These are phyloP conservation scores for Ischnura elegans DNA, from an alignment of 2,888 invertebrate genomes.

Conservation along the genomic window DNA sequence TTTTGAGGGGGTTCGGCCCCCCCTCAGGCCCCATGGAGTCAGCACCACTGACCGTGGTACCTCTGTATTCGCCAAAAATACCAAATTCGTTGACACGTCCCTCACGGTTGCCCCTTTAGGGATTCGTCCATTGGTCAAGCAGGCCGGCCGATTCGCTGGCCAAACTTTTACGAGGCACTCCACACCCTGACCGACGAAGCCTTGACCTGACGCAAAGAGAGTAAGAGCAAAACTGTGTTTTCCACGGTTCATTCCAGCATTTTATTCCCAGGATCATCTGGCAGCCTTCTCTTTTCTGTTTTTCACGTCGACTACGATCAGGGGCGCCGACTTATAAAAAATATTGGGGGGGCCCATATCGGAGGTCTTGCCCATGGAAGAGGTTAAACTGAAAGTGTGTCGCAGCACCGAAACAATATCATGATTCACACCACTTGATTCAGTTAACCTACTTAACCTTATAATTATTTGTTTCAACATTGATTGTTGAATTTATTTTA, in stretches of 20 bases:
- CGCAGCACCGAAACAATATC: too few relatives aligned
- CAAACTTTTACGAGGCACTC: background rate
- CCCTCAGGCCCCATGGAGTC: too few relatives aligned
- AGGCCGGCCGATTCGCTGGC: background rate
- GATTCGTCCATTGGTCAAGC: background rate
- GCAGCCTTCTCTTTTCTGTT: background rate
- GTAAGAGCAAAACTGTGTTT: background rate
- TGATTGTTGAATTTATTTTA: too few relatives aligned
- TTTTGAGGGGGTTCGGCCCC: too few relatives aligned
- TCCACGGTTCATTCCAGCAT: background rate
- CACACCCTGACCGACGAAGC: background rate
- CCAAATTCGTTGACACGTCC: background rate
- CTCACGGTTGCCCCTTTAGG: background rate
- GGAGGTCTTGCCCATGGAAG: too few relatives aligned
- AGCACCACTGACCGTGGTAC: too few relatives aligned
- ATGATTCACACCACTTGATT: too few relatives aligned
- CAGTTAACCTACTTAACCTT: too few relatives aligned
- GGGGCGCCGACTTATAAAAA: too few relatives aligned
- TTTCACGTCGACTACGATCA: background rate
- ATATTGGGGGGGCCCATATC: too few relatives aligned
- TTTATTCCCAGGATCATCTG: background rate
- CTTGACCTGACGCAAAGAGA: background rate
- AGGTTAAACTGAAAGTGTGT: too few relatives aligned
- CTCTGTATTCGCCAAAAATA: background rate
- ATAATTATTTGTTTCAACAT: too few relatives aligned